phyloP scores from a whole-genome alignment of 2,888 invertebrate species.

The Diaphora mendica region DNA sequence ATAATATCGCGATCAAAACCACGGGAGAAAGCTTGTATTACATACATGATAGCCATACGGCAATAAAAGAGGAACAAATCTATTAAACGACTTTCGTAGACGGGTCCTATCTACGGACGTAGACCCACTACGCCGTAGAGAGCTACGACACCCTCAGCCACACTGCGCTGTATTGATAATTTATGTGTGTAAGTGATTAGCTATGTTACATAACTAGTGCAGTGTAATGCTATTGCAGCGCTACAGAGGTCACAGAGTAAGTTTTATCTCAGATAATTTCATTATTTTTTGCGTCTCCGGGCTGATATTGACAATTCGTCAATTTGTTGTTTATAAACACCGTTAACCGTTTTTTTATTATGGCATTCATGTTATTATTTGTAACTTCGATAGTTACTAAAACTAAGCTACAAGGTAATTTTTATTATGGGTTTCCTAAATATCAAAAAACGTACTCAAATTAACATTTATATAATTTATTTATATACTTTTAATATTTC shows the following conservation, averaged over 20 bases:
- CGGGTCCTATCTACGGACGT: constrained; percentile 46
- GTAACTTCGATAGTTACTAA: too few species aligned
- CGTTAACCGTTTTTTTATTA: too few species aligned
- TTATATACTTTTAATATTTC: background rate
- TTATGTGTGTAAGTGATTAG: constrained; percentile 65
- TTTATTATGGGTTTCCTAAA: too few species aligned
- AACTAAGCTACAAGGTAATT: too few species aligned
- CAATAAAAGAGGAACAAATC: constrained; percentile 9
- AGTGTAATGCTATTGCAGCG: constrained; percentile 51
- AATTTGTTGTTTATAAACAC: too few species aligned
- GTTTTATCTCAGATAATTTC: background rate
- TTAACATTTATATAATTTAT: too few species aligned
- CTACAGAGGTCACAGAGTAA: constrained; percentile 51
- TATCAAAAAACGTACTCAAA: too few species aligned
- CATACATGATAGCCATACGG: background rate
- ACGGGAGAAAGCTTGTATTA: background rate
- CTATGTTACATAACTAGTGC: constrained; percentile 61
- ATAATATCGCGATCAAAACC: background rate
- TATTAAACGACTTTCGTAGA: constrained; percentile 34
- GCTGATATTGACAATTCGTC: background rate
- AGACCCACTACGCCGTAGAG: constrained; percentile 43
- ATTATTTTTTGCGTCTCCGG: background rate
- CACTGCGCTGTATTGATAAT: constrained; percentile 41
- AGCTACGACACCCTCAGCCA: constrained; percentile 46
- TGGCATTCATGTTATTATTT: too few species aligned